Evolutionary conservation across 2,113 vertebrate genomes (phyloP), one percentile per base, ranked within the genome.

Genomic region (Beaufortia kweichowensis): DNA sequence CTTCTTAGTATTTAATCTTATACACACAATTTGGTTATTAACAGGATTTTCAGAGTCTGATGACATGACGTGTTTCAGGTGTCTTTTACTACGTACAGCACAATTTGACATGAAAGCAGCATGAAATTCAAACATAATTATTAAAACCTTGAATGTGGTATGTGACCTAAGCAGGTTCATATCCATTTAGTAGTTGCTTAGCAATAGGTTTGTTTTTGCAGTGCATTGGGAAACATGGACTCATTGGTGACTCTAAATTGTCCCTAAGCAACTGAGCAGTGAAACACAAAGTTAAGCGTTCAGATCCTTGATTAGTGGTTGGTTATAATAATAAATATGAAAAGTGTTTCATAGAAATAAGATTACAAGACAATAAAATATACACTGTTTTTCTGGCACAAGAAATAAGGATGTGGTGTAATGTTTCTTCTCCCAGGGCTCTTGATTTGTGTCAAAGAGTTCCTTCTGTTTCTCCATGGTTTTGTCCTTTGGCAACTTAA

Each of bases 181-280:
- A 10, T 19, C 15, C 24, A 48, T 66, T 66, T 5, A 26, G 24
- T 29, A 31, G 65, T 68, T 68, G 65, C 65, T 68, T 53, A 33
- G 65, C 43, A 53, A 53, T 68, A 28, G 46, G 43, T 68, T 28
- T 3, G 43, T 53, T 53, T 31, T 29, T 53, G 19, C 15, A 46
- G 46, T 2, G 65, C 46, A 68, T 53, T 68, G 29, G 65, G n/a
- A 28, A 35, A 56, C 3, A 29, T 56, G 29, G n/a, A 15, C n/a
- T 2, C 15, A 24, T 56, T n/a, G n/a, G n/a, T n/a, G n/a, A n/a
- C n/a, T n/a, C n/a, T n/a, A 70, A 17, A 55, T 70, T 56, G n/a
- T 70, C 29, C 33, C 67, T 29, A 56, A 35, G 48, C 67, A 70
- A 56, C 67, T 56, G 46, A 2, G n/a, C 50, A 23, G n/a, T 56